Evolutionary conservation across 1,140 invertebrate genomes (phyloP), one percentile per base, ranked within the genome.

Genomic region (Bombus waltoni): DNA sequence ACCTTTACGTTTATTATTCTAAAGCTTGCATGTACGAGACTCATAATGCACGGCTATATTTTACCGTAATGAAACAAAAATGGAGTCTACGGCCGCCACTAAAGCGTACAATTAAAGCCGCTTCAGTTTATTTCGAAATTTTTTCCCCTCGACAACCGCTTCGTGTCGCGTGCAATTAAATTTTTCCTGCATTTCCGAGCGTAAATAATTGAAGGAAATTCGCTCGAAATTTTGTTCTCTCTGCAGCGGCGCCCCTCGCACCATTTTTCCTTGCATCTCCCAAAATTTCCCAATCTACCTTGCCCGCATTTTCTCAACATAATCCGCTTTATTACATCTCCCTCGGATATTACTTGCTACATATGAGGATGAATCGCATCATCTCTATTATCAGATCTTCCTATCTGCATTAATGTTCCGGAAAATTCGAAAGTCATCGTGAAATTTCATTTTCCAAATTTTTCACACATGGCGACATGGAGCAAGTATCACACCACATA

Each of bases 101-200:
- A 75, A 66, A 75, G 32, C 40, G 72, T 66, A 75, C 72, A 83
- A 83, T 83, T 83, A 75, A 66, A 83, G 35, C 59, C 42, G 71
- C 42, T 75, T 47, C 68, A 53, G 59, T 75, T 83, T 68, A 68
- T 68, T 80, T 22, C 42, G 77, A 35, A 79, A 59, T 77, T 77
- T 77, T 77, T 59, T 38, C 9, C 15, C 28, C 18, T 8, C n/a
- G 15, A 32, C 25, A 18, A 9, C 59, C 22, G 77, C 42, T 15
- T 25, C 62, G 25, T 68, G 53, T 42, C 40, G 76, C 40, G 77
- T 47, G 77, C 77, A 66, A 79, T 68, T 79, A 79, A 79, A 79
- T 79, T 79, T 79, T 79, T 66, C 8, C 77, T 65, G 22, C 18
- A 65, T 68, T 47, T 28, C 65, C 77, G 65, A 47, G 42, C n/a